Base-by-base conservation (phyloP, 1,140 invertebrate genomes). In the Brachionus rotundiformis region DNA sequence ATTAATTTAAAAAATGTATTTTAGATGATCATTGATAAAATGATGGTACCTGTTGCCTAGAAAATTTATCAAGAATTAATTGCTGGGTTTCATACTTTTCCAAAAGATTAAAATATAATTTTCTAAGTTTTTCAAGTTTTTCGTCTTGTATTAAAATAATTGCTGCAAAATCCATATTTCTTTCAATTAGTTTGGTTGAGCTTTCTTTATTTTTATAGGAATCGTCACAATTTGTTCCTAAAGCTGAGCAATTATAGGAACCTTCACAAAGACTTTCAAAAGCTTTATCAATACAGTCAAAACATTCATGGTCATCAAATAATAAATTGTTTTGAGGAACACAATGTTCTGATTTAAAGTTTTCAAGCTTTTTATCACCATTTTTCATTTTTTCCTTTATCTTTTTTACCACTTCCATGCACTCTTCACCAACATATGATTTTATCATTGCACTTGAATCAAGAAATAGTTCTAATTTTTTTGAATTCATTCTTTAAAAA, bases 341-440 rank as follows among this genome's bases (percentile, higher is more conserved):
- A 63, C 16, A 27, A 25, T 63, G 19, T 25, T 63, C 59, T 27
- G 23, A 23, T 25, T 27, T 63, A 1, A 63, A 25, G 3, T 29
- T 63, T 63, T 13, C 25, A 5, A 7, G 19, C 1, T 27, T 63
- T 3, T 25, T 63, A 23, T 63, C 59, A 63, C 25, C 27, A 27
- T 63, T 63, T 63, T 63, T 63, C 59, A 63, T 25, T 25, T 23
- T 23, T 63, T 63, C 59, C 25, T 63, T 63, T 7, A 63, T 27
- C 25, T 63, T 63, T 5, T 63, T 25, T 23, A 27, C 59, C 23
- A 63, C 25, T 7, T 63, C 25, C 3, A 25, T 23, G 27, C 1
- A 63, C 1, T 63, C 59, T 7, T 63, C 59, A 63, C 59, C 16
- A 63, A 63, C 19, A 63, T 63, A 63, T 7, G 59, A 29, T 63